Percentiles rank a stretch among this genome's conserved stretches.
phyloP scores from a whole-genome alignment of 2,888 invertebrate species.

The Melitaea athalia region DNA sequence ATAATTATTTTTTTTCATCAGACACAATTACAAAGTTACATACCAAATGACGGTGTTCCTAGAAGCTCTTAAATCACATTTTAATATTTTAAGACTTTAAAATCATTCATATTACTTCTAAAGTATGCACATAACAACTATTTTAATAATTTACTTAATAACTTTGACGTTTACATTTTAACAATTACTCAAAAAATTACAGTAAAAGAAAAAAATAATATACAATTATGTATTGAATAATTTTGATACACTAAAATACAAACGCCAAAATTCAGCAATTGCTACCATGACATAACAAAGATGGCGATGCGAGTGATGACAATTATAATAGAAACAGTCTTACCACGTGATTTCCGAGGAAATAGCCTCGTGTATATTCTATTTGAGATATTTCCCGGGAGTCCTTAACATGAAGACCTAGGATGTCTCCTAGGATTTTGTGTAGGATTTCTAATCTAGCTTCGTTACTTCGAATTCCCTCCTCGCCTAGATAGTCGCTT shows the following conservation, averaged over 20 bases:
- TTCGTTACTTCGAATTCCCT: conserved; percentile 78
- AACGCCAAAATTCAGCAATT: conserved; percentile 44
- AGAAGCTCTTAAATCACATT: conserved; percentile 56
- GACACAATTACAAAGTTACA: conserved; percentile 20
- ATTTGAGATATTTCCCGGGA: conserved; percentile 54
- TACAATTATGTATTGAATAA: background rate
- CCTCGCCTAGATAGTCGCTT: conserved; percentile 72
- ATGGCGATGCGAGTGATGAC: conserved; percentile 55
- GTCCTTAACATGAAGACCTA: conserved; percentile 84
- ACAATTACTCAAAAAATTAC: background rate
- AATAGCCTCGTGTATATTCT: conserved; percentile 86
- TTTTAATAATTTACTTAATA: conserved; percentile 36
- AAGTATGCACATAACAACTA: conserved; percentile 31
- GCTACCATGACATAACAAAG: conserved; percentile 44
- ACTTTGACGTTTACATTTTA: conserved; percentile 24
- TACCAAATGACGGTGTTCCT: conserved; percentile 65
- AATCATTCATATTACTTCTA: conserved; percentile 49
- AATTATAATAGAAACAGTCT: conserved; percentile 42
- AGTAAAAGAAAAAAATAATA: background rate
- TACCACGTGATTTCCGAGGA: conserved; percentile 92
- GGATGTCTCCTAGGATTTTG: conserved; percentile 87
- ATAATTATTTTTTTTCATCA: background rate
- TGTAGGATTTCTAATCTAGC: conserved; percentile 90
- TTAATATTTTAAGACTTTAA: conserved; percentile 44
- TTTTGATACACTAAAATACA: conserved; percentile 21